A percentile compares a stretch with the other conserved stretches of the same genome.
phyloP scores from a whole-genome alignment of 2,888 invertebrate species.

The Plagodis pulveraria region DNA sequence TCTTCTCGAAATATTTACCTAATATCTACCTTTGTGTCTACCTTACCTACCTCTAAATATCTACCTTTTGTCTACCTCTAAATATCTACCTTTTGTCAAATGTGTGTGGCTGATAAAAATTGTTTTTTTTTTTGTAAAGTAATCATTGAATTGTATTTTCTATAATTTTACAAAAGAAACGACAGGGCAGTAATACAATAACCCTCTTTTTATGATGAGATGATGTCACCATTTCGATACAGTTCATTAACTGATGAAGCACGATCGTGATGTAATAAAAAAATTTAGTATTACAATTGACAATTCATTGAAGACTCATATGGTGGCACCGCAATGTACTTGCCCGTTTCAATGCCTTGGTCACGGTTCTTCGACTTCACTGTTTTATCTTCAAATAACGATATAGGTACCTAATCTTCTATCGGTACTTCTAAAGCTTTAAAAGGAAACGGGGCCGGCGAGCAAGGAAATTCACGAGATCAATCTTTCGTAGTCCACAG shows the following conservation, averaged over 20 bases:
- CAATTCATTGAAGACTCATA: slow-evolving; percentile 24
- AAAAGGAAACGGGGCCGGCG: too few relatives aligned
- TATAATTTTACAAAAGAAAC: not conserved
- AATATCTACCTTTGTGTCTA: too few relatives aligned
- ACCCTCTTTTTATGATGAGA: slow-evolving; percentile 1
- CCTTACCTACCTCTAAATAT: too few relatives aligned
- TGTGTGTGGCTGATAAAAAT: too few relatives aligned
- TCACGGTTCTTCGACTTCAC: not conserved
- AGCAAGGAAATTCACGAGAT: too few relatives aligned
- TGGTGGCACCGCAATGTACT: slow-evolving; percentile 2
- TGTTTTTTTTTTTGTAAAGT: not conserved
- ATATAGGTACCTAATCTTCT: too few relatives aligned
- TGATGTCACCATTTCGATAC: slow-evolving; percentile 24
- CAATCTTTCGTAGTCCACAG: too few relatives aligned
- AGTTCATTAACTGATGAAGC: slow-evolving; percentile 26
- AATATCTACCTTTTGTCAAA: too few relatives aligned
- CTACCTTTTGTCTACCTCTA: too few relatives aligned
- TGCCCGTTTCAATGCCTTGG: not conserved
- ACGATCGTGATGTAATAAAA: slow-evolving; percentile 21
- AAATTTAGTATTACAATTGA: slow-evolving; percentile 28
- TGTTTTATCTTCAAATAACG: too few relatives aligned
- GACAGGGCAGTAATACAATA: not conserved
- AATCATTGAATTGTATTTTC: not conserved
- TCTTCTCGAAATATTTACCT: too few relatives aligned
- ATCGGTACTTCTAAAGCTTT: too few relatives aligned